Percentiles rank a stretch among this genome's conserved stretches.
Evolutionary conservation across 2,888 invertebrate species (phyloP).

Genomic region (Oligia strigilis): DNA sequence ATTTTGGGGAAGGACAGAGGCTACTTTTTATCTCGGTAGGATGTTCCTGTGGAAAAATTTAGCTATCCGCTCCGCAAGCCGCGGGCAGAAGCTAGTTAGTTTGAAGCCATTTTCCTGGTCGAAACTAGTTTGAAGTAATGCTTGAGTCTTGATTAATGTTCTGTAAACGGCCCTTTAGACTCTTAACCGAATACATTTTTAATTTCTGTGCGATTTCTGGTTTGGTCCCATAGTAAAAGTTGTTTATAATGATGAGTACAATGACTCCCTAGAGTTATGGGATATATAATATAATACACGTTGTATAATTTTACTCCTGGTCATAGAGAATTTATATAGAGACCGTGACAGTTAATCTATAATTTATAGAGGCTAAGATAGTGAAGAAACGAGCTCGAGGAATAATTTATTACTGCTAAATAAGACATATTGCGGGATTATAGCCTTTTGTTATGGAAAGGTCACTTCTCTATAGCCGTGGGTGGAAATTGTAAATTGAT

Average conservation of each 20-base stretch:
- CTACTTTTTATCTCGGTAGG: not conserved
- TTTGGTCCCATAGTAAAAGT: no score
- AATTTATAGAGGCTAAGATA: conserved; percentile 47
- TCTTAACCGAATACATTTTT: not conserved
- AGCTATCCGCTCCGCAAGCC: not conserved
- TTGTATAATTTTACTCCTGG: not conserved
- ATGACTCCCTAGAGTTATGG: no score
- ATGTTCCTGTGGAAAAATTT: not conserved
- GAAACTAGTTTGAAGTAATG: not conserved
- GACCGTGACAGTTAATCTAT: conserved; percentile 28
- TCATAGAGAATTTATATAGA: conserved; percentile 30
- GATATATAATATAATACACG: no score
- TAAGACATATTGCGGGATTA: conserved; percentile 40
- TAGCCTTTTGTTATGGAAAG: conserved; percentile 5
- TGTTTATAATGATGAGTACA: no score
- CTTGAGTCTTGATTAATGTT: not conserved
- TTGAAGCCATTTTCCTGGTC: not conserved
- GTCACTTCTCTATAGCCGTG: not conserved
- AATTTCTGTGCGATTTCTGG: not conserved
- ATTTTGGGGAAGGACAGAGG: not conserved
- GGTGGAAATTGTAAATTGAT: not conserved
- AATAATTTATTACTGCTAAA: conserved; percentile 47
- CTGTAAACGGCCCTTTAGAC: not conserved
- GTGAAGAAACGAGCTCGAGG: conserved; percentile 1
- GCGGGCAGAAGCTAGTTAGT: not conserved